These are phyloP conservation scores for Tadarida brasiliensis DNA, from an alignment of 2,797 vertebrate species.

Conservation along the genomic window DNA sequence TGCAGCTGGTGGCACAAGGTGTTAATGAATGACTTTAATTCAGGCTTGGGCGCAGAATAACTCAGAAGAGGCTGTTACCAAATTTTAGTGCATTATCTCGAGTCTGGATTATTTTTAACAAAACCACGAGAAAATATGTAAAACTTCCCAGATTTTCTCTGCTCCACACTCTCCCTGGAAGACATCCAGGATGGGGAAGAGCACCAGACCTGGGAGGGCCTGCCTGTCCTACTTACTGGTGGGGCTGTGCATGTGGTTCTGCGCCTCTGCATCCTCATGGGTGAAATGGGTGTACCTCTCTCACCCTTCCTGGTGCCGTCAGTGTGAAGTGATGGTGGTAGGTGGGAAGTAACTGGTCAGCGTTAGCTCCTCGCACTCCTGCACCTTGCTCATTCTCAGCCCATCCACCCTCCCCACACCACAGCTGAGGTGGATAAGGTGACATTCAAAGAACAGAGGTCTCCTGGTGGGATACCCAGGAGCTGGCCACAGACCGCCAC, in stretches of 20 bases:
- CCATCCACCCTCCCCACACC: background rate
- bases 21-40: background rate
- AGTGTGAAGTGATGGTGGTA: background rate
- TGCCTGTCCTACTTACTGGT: background rate
- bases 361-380: background rate
- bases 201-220: background rate
- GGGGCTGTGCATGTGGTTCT: background rate
- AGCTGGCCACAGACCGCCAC: background rate
- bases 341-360: accelerated
- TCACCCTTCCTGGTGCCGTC: background rate
- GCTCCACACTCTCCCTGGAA: background rate
- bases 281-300: background rate
- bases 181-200: background rate
- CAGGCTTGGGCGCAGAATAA: slow-evolving; percentile 1
- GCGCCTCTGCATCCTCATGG: background rate
- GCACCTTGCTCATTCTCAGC: background rate
- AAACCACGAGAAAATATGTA: background rate
- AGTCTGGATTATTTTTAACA: background rate
- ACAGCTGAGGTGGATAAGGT: background rate
- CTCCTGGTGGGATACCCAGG: background rate
- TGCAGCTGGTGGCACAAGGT: background rate
- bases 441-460: background rate
- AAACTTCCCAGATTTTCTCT: background rate
- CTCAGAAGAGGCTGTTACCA: background rate
- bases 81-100: background rate